These are phyloP conservation scores for Synaphobranchus kaupii DNA, from an alignment of 2,797 vertebrate genomes.

Conservation along the genomic window DNA sequence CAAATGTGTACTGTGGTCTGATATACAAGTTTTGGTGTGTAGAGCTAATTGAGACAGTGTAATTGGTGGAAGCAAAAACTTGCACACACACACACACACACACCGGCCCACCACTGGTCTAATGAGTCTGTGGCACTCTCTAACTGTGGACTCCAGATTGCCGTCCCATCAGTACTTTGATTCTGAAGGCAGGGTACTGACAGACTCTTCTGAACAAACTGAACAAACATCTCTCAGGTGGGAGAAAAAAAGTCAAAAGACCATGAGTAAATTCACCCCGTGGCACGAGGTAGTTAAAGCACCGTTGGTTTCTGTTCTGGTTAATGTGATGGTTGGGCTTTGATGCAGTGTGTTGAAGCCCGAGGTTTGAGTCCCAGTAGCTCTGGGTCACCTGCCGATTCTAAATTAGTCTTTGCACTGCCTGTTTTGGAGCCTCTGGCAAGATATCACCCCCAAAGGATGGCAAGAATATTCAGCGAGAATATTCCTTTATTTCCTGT, in stretches of 20 bases:
- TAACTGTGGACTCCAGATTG: neutral
- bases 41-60: too few relatives aligned
- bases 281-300: neutral
- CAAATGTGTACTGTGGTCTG: too few relatives aligned
- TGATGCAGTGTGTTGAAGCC: neutral
- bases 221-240: neutral
- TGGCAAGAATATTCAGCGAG: too few relatives aligned
- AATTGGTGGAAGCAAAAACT: too few relatives aligned
- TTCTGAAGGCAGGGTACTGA: neutral
- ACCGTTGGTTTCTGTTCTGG: neutral
- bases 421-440: neutral
- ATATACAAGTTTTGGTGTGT: too few relatives aligned
- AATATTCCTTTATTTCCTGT: neutral
- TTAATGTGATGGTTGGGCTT: neutral
- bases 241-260: neutral
- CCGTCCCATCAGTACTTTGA: neutral
- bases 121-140: too few relatives aligned
- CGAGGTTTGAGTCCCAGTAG: neutral
- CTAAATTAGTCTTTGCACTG: neutral
- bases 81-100: too few relatives aligned
- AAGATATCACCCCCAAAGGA: neutral
- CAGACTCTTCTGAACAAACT: neutral
- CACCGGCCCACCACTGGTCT: too few relatives aligned
- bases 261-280: neutral
- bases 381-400: neutral